A percentile compares a stretch with the other conserved stretches of the same genome.
Conservation (phyloP, 2,797 vertebrate species). For the Phyllotis vaccarum region DNA sequence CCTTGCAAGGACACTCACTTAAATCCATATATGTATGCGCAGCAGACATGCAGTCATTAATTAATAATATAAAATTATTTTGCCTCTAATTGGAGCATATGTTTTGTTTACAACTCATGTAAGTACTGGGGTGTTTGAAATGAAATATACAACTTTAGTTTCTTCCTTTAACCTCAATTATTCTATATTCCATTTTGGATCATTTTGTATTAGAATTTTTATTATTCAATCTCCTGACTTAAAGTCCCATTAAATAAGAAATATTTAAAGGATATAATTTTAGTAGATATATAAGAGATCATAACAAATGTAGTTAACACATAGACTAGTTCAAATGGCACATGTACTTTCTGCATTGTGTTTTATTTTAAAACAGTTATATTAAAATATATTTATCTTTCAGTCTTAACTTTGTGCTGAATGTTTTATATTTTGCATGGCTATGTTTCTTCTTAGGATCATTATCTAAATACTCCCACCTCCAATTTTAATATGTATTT, state of each 20-base stretch:
- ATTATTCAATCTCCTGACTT: background rate
- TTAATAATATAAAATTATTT: background rate
- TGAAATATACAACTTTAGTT: conserved; percentile 45
- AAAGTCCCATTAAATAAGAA: background rate
- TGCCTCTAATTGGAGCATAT: background rate
- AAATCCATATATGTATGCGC: background rate
- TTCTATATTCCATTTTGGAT: background rate
- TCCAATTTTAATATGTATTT: background rate
- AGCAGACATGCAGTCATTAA: background rate
- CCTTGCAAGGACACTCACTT: background rate
- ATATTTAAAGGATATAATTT: background rate
- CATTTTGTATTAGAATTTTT: conserved; percentile 10
- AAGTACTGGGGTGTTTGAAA: conserved; percentile 5
- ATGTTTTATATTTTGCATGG: background rate
- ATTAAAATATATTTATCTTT: background rate
- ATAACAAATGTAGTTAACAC: background rate
- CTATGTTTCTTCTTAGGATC: background rate
- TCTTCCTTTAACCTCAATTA: background rate
- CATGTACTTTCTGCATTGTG: background rate
- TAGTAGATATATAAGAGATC: background rate
- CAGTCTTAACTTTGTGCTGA: background rate
- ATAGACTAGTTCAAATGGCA: background rate
- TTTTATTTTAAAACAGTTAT: background rate
- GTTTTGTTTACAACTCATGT: conserved; percentile 14
- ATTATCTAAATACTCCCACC: background rate